A percentile compares a stretch with the other conserved stretches of the same genome.
These are phyloP conservation scores for Slavum lentiscoides DNA, from an alignment of 2,888 invertebrate species.

Conservation along the genomic window DNA sequence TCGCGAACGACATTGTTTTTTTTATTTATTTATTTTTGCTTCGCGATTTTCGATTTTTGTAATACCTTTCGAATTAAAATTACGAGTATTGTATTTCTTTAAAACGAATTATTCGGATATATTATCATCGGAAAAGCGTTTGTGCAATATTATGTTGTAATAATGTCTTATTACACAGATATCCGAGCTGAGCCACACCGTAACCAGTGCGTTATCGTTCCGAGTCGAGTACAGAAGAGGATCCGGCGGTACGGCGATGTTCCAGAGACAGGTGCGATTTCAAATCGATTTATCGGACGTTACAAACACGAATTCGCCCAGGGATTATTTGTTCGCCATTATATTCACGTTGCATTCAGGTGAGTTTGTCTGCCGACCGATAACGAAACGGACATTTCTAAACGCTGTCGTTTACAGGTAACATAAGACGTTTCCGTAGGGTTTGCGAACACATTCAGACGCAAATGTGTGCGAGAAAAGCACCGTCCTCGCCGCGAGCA, in stretches of 20 bases:
- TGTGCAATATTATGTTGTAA: too few relatives aligned
- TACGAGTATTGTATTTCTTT: too few relatives aligned
- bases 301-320: constrained; percentile 66
- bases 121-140: too few relatives aligned
- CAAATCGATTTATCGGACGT: constrained; percentile 88
- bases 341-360: constrained; percentile 93
- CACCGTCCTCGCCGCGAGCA: constrained; percentile 69
- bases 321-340: constrained; percentile 83
- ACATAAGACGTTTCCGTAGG: constrained; percentile 89
- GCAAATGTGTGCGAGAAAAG: constrained; percentile 69
- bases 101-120: too few relatives aligned
- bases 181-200: constrained; percentile 94
- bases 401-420: constrained; percentile 67
- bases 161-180: constrained; percentile 74
- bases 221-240: constrained; percentile 96
- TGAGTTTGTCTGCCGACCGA: constrained; percentile 60
- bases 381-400: not conserved
- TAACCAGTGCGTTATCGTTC: constrained; percentile 97
- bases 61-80: too few relatives aligned
- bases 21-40: too few relatives aligned
- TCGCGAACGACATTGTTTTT: too few relatives aligned
- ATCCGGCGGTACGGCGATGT: constrained; percentile 92
- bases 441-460: constrained; percentile 96
- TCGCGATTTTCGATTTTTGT: too few relatives aligned
- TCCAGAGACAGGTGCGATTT: constrained; percentile 93